Evolutionary conservation across 2,113 vertebrate genomes (phyloP).

Genomic region (Cichladusa arquata): DNA sequence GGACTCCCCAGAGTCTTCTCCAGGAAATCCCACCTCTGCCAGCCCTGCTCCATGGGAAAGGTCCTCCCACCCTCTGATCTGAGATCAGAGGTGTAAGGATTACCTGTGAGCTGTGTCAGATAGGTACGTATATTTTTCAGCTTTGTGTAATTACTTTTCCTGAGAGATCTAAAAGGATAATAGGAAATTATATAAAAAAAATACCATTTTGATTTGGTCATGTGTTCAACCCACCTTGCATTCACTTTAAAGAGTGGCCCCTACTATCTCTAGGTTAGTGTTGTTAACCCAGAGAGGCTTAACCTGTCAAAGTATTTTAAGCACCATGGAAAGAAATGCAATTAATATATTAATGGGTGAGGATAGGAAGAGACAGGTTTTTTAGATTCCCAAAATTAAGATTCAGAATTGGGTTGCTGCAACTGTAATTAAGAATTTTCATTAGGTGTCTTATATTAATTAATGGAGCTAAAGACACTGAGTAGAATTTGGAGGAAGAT

Average conservation of each 20-base stretch:
- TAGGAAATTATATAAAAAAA: not conserved
- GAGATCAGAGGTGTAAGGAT: not conserved
- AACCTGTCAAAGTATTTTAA: not conserved
- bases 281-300: not conserved
- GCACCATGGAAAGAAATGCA: not conserved
- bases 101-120: not conserved
- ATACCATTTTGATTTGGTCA: not conserved
- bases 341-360: not conserved
- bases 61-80: not conserved
- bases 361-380: not conserved
- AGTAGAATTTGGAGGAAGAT: not conserved
- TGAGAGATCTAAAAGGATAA: fast-evolving
- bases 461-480: not conserved
- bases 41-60: not conserved
- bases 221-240: not conserved
- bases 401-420: not conserved
- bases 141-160: not conserved
- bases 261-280: not conserved
- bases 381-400: not conserved
- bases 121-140: not conserved
- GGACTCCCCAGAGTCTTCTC: not conserved
- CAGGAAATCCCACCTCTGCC: not conserved
- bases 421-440: not conserved
- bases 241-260: not conserved
- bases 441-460: not conserved